Evolutionary conservation across 2,888 invertebrate species (phyloP).

Genomic region (Pherbina coryleti): DNA sequence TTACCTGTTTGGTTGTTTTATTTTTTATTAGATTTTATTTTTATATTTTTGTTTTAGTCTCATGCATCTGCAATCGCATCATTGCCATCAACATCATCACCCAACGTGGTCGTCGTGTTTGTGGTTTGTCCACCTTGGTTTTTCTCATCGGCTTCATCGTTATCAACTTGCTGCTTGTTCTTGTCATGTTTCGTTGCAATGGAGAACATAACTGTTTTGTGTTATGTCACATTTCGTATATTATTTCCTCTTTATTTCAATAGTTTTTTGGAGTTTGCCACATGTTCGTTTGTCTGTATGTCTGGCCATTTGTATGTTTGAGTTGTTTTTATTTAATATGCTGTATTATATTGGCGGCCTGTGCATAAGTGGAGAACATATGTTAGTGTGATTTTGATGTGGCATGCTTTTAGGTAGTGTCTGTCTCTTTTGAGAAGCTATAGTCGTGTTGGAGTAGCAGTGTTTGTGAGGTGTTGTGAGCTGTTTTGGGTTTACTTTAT

Average conservation of each 20-base stretch:
- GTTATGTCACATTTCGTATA: constrained; percentile 14
- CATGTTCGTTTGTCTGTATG: no score
- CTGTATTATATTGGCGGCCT: no score
- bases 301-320: no score
- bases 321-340: no score
- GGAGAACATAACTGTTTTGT: constrained; percentile 26
- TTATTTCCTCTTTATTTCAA: not conserved
- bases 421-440: no score
- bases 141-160: not conserved
- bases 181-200: constrained; percentile 16
- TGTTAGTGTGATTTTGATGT: no score
- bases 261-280: no score
- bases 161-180: constrained; percentile 12
- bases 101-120: not conserved
- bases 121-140: not conserved
- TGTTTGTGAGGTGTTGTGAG: no score
- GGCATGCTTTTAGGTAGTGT: no score
- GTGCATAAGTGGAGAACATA: no score
- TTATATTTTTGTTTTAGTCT: not conserved
- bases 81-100: not conserved
- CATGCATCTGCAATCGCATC: not conserved
- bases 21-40: not conserved
- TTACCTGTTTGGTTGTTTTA: not conserved
- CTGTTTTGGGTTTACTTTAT: no score
- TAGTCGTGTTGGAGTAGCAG: no score